Evolutionary conservation across 2,888 invertebrate genomes (phyloP).

Genomic region (Blera fallax): DNA sequence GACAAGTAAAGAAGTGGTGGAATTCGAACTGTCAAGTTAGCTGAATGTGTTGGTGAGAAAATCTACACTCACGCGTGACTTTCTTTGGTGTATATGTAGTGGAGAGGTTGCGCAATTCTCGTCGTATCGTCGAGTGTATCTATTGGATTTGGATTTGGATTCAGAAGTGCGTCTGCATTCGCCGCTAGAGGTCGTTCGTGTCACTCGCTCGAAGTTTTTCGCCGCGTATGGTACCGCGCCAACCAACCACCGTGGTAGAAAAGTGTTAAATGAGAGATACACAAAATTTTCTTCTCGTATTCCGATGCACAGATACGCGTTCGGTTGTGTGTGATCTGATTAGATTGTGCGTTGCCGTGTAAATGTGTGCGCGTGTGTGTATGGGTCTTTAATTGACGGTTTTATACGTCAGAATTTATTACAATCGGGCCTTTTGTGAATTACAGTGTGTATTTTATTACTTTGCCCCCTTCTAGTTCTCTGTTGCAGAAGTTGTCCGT

Average conservation of each 20-base stretch:
- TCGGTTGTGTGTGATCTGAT: conserved; percentile 18
- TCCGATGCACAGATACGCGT: conserved; percentile 18
- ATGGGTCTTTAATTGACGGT: conserved; percentile 69
- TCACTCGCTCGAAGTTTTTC: conserved; percentile 19
- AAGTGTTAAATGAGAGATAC: conserved; percentile 46
- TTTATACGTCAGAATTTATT: conserved; percentile 74
- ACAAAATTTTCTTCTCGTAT: conserved; percentile 23
- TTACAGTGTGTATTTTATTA: conserved; percentile 66
- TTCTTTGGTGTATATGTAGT: conserved; percentile 14
- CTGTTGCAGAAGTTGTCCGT: conserved; percentile 22
- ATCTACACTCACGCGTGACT: conserved; percentile 21
- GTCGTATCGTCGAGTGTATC: conserved; percentile 38
- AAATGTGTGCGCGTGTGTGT: conserved; percentile 29
- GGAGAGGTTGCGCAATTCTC: conserved; percentile 68
- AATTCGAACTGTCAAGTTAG: conserved; percentile 44
- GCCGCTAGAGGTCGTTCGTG: conserved; percentile 67
- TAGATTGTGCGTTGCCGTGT: background rate
- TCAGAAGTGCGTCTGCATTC: conserved; percentile 70
- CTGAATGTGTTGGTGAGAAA: conserved; percentile 36
- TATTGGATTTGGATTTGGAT: conserved; percentile 40
- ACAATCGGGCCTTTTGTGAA: conserved; percentile 73
- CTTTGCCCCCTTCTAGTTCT: conserved; percentile 34
- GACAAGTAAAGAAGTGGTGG: conserved; percentile 58
- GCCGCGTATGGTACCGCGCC: conserved; percentile 45
- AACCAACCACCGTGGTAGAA: conserved; percentile 72